A percentile compares a stretch with the other conserved stretches of the same genome.
phyloP scores from a whole-genome alignment of 2,797 vertebrate genomes.

The Denticeps clupeoides region DNA sequence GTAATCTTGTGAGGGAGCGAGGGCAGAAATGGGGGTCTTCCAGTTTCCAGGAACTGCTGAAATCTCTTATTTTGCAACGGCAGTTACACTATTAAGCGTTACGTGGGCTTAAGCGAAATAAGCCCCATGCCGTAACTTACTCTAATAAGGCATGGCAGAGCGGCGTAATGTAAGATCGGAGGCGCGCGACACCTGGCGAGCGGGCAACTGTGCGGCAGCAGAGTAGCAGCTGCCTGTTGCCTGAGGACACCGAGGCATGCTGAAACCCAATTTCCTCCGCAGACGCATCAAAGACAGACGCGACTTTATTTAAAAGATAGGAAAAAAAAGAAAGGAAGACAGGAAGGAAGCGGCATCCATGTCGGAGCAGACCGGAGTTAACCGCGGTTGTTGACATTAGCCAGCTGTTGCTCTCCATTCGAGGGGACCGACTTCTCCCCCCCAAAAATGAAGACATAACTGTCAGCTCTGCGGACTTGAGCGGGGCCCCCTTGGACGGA shows the following conservation, averaged over 20 bases:
- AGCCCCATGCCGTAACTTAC: too few species aligned
- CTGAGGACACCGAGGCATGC: conserved; percentile 21
- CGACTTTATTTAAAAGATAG: too few species aligned
- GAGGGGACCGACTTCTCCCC: conserved; percentile 8
- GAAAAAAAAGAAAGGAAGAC: conserved; percentile 25
- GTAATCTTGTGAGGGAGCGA: conserved; percentile 2
- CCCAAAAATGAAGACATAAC: conserved; percentile 21
- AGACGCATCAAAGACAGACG: conserved; percentile 17
- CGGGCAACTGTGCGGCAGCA: conserved; percentile 14
- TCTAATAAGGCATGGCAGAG: too few species aligned
- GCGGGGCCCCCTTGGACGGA: neutral
- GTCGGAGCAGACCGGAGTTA: conserved; percentile 3
- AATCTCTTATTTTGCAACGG: too few species aligned
- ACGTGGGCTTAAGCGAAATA: too few species aligned
- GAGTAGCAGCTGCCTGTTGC: conserved; percentile 23
- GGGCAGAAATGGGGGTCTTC: too few species aligned
- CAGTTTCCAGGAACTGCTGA: too few species aligned
- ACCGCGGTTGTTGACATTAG: conserved; percentile 23
- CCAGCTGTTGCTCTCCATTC: conserved; percentile 25
- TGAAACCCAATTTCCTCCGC: conserved; percentile 26
- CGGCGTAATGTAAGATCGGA: conserved; percentile 11
- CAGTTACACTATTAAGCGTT: too few species aligned
- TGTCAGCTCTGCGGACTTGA: conserved; percentile 16
- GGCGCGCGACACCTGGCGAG: conserved; percentile 14
- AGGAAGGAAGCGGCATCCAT: conserved; percentile 10